Evolutionary conservation across 2,113 vertebrate species (phyloP), one percentile per base, ranked within the genome.

Genomic region (Scomber colias): DNA sequence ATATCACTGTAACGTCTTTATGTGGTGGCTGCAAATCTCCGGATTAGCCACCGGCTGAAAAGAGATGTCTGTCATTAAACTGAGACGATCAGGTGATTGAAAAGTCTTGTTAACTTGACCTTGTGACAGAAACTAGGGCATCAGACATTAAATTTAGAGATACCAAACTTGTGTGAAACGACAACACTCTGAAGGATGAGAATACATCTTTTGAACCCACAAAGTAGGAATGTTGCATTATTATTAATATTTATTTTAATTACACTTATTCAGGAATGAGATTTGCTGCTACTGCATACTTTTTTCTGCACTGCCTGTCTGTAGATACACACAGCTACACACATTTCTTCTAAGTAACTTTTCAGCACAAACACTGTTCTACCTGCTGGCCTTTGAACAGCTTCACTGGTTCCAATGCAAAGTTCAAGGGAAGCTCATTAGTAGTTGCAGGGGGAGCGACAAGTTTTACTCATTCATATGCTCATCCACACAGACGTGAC

Each of bases 1-100:
- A 60, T 77, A 81, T 88, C 85, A 61, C 76, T 56, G 49, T 69
- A 79, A 68, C 17, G 24, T 83, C 79, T 86, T 83, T 87, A 82
- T 85, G 82, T 30, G 40, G 35, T 51, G 0, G 79, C 85, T 62
- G 74, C 48, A 87, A 89, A 88, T 87, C 84, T 85, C 44, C 2
- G 16, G 83, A 83, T 83, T 81, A 88, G 72, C 77, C 50, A 71
- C 14, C 67, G 71, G 55, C 73, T 68, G 55, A 21, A 46, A 71
- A 61, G 74, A 67, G 68, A 78, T 40, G 48, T 57, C 27, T 1
- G 56, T 51, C 76, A 50, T 78, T 68, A 72, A 75, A 79, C 46
- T 14, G n/a, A 73, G 69, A 61, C 13, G 12, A 57, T 27, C 7
- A 6, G 57, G 24, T 61, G 30, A 62, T 61, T 63, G 79, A 76